Conservation (phyloP, 2,888 invertebrate species). For the Drosophila fungiperda region DNA sequence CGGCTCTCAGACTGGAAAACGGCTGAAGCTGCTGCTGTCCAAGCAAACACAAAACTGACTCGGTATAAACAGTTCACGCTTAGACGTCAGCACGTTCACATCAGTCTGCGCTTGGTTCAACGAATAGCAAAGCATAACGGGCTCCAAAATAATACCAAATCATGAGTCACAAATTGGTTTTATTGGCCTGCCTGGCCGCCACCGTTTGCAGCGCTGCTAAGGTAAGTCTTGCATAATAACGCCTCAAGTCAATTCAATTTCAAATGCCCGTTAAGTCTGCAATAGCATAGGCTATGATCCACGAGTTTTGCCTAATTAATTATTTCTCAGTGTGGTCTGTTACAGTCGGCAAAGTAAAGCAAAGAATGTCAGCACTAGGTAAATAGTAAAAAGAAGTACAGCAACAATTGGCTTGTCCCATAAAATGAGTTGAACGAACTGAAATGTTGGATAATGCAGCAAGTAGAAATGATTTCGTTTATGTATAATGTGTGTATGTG, state of each 20-base stretch:
- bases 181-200: slow-evolving; percentile 60
- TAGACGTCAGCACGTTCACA: slow-evolving; percentile 58
- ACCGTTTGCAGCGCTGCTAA: slow-evolving; percentile 66
- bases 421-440: slow-evolving; percentile 67
- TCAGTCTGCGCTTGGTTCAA: slow-evolving; percentile 38
- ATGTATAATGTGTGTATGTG: slow-evolving; percentile 4
- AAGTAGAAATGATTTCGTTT: slow-evolving; percentile 49
- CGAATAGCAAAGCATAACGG: slow-evolving; percentile 20
- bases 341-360: slow-evolving; percentile 41
- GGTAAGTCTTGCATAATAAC: slow-evolving; percentile 58
- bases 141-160: slow-evolving; percentile 16
- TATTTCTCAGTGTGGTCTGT: slow-evolving; percentile 33
- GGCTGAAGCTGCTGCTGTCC: slow-evolving; percentile 19
- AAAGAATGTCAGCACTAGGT: slow-evolving; percentile 5
- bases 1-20: slow-evolving; percentile 55
- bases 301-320: slow-evolving; percentile 16
- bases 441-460: slow-evolving; percentile 54
- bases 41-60: slow-evolving; percentile 16
- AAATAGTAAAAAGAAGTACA: slow-evolving; percentile 5
- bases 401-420: slow-evolving; percentile 57
- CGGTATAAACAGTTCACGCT: slow-evolving; percentile 61
- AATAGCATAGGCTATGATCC: not conserved
- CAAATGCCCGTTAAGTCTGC: slow-evolving; percentile 16
- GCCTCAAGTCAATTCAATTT: slow-evolving; percentile 33
- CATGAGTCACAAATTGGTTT: slow-evolving; percentile 70